phyloP scores from a whole-genome alignment of 1,140 invertebrate species.

The Helicoverpa zea region DNA sequence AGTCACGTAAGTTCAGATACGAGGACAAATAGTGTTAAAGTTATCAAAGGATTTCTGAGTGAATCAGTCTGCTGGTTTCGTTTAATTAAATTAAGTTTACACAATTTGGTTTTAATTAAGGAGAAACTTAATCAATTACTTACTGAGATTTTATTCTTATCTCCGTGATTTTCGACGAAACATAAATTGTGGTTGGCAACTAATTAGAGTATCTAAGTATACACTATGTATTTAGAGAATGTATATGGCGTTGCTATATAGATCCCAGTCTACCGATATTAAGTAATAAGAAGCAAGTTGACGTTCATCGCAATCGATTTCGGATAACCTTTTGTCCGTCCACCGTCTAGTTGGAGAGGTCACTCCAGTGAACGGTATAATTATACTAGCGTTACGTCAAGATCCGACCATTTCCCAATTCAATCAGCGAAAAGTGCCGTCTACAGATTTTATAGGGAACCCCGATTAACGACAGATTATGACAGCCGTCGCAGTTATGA shows the following conservation, averaged over 20 bases:
- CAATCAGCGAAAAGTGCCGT: conserved; percentile 5
- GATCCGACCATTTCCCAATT: background rate
- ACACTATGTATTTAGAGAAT: no score
- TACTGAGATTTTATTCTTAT: background rate
- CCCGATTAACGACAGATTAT: conserved; percentile 4
- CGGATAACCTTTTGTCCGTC: conserved; percentile 20
- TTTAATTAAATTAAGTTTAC: background rate
- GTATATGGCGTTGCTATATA: no score
- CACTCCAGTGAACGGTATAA: background rate
- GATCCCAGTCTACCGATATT: background rate
- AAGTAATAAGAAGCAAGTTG: conserved; percentile 7
- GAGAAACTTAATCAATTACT: background rate
- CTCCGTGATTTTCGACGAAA: background rate
- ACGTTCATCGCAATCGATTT: conserved; percentile 21
- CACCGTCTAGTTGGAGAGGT: background rate
- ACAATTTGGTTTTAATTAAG: conserved; percentile 3
- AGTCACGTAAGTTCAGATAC: conserved; percentile 1
- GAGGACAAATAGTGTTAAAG: background rate
- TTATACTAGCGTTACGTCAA: background rate
- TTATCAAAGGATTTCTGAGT: conserved; percentile 11
- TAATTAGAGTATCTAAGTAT: no score
- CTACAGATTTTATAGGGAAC: conserved; percentile 14
- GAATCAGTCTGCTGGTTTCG: background rate
- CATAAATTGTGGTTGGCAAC: no score
- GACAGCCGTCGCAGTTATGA: background rate